These are phyloP conservation scores for Eurosta solidaginis DNA, from an alignment of 1,140 invertebrate genomes.

Conservation along the genomic window DNA sequence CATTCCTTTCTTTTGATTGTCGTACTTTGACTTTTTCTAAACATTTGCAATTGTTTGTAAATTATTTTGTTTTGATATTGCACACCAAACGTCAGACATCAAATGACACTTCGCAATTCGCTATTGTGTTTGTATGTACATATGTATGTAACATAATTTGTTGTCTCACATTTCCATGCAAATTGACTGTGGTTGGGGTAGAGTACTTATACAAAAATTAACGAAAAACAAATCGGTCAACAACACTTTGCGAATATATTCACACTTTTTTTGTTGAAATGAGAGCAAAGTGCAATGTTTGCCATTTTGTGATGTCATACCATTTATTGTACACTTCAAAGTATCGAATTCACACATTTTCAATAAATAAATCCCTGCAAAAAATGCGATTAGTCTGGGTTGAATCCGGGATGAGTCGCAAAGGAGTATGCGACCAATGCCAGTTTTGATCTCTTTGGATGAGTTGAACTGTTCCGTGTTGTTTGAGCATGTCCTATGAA, in stretches of 20 bases:
- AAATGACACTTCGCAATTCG: neutral
- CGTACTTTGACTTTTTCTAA: conserved; percentile 1
- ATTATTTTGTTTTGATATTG: conserved; percentile 9
- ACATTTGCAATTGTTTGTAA: conserved; percentile 8
- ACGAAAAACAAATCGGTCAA: neutral
- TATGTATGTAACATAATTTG: conserved; percentile 18
- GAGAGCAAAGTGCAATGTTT: conserved; percentile 7
- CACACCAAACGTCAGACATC: conserved; percentile 5
- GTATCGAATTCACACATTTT: neutral
- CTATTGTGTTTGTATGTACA: neutral
- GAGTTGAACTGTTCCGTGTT: too few relatives aligned
- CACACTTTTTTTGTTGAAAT: too few relatives aligned
- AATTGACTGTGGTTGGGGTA: neutral
- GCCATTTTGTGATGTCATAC: neutral
- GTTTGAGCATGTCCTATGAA: too few relatives aligned
- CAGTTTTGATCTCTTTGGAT: too few relatives aligned
- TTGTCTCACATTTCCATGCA: conserved; percentile 20
- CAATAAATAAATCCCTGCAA: too few relatives aligned
- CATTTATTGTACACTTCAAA: neutral
- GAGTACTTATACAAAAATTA: neutral
- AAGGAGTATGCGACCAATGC: too few relatives aligned
- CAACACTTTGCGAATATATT: neutral
- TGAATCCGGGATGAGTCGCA: too few relatives aligned
- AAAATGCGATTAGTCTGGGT: too few relatives aligned
- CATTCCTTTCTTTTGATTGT: too few relatives aligned